Conservation (phyloP, 2,888 invertebrate genomes). For the Plusia festucae region DNA sequence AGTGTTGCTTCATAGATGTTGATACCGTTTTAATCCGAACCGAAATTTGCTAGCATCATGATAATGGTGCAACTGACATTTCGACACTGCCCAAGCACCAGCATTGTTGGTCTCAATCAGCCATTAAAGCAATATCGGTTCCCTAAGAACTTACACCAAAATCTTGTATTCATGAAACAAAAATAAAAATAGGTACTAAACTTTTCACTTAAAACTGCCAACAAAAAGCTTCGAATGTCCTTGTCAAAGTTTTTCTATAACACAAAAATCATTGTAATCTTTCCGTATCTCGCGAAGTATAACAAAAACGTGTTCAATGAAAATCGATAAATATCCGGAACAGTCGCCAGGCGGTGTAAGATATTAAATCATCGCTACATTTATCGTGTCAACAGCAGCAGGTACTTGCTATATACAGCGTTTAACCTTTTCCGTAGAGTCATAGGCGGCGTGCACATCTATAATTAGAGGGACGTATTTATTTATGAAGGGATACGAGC, state of each 20-base stretch:
- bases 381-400: slow-evolving; percentile 58
- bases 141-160: slow-evolving; percentile 15
- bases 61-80: slow-evolving; percentile 27
- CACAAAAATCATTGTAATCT: slow-evolving; percentile 28
- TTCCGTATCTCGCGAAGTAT: slow-evolving; percentile 34
- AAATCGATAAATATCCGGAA: slow-evolving; percentile 54
- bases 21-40: slow-evolving; percentile 6
- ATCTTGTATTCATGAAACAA: slow-evolving; percentile 14
- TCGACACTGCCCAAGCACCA: slow-evolving; percentile 13
- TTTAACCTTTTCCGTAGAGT: slow-evolving; percentile 60
- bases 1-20: background rate
- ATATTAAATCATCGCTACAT: slow-evolving; percentile 60
- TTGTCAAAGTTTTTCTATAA: slow-evolving; percentile 36
- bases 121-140: slow-evolving; percentile 32
- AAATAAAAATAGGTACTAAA: slow-evolving; percentile 35
- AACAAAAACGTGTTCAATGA: slow-evolving; percentile 47
- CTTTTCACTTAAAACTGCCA: slow-evolving; percentile 21
- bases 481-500: slow-evolving; percentile 74
- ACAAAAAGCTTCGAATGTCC: slow-evolving; percentile 31
- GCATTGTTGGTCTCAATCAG: slow-evolving; percentile 45
- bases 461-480: slow-evolving; percentile 77
- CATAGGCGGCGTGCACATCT: slow-evolving; percentile 59
- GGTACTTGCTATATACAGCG: slow-evolving; percentile 50
- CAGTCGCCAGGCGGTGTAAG: slow-evolving; percentile 49
- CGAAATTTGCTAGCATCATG: slow-evolving; percentile 1